Evolutionary conservation across 2,797 vertebrate genomes (phyloP), one percentile per base, ranked within the genome.

Genomic region (Acanthiza pusilla): DNA sequence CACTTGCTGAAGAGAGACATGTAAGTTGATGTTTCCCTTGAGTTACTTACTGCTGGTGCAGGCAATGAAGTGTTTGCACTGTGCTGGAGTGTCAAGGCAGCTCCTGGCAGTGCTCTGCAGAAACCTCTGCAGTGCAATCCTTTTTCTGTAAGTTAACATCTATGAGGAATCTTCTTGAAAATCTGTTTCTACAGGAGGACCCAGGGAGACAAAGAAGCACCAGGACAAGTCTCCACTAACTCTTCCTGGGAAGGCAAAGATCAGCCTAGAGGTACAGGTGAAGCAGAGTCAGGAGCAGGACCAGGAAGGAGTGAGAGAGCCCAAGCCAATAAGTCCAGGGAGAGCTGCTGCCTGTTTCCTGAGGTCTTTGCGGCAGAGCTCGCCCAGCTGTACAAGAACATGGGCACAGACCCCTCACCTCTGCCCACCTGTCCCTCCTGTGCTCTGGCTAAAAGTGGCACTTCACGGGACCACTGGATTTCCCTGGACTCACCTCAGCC

Each of bases 101-200:
- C n/a, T 38, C 7, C 13, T 25, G 8, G 42, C 3, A 18, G 8
- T 17, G 29, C n/a, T 82, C 18, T 36, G 27, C 1, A 1, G 13
- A 12, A 78, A 55, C 3, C 8, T 25, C 21, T 16, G 11, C 75
- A 10, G 5, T 26, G 27, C 40, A 32, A 13, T 25, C 8, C 13
- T 47, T 45, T 16, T 20, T 22, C 4, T 36, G 8, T 36, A 36
- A 36, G 36, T 36, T 36, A 36, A 0, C 15, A 23, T 13, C 40
- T 38, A 2, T 29, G 48, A 63, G 15, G 2, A 22, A 8, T 38
- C 15, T 72, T 36, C 15, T 42, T 1, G 7, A 38, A 43, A 42
- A 42, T 7, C 42, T 42, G 42, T 42, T 42, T 42, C 42, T 17
- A 42, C 42, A 42, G 42, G 42, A 42, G 42, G 42, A 42, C 42